Base-by-base conservation (phyloP, 2,113 vertebrate genomes). In the Xerus inauris region DNA sequence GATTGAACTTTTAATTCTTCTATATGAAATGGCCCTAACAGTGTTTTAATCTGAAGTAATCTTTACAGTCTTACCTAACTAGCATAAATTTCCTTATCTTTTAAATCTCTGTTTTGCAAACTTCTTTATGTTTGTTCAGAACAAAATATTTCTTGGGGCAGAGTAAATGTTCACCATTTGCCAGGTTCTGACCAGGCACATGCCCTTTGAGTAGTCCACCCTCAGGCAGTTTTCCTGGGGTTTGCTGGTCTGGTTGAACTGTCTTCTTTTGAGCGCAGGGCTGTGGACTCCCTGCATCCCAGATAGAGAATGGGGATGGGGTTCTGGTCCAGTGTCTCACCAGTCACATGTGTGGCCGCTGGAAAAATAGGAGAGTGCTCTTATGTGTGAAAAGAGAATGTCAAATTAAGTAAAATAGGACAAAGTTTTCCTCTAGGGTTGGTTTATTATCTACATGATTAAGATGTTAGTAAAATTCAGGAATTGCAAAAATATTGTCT, bases 121-220 rank as follows among this genome's bases (percentile, higher is more conserved):
- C 65, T 86, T 96, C 59, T 95, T 92, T 80, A 71, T 79, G 91
- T 88, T 91, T 95, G 38, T 93, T 85, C 19, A 85, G 93, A 95
- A 40, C n/a, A 87, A 93, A 95, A 73, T 87, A 24, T 83, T 45
- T 51, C 73, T 89, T 87, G 38, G 38, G 49, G 24, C 8, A 69
- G 47, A 95, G 88, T 72, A 80, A 90, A 69, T 49, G 80, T 86
- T 49, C 30, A 42, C 54, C 22, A 20, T 45, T 79, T 81, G 49
- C 35, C 64, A 81, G 45, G 59, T 65, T 67, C n/a, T 6, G 8
- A 8, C 32, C 30, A 38, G 67, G 28, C 42, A 22, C 16, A 1
- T 22, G 8, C 42, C 19, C 20, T 95, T 69, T 86, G 42, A 77
- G 12, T n/a, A 79, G 59, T 38, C 19, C 1, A 49, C 2, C 26